Conservation (phyloP, 2,888 invertebrate genomes). For the Thecocarcelia acutangulata region DNA sequence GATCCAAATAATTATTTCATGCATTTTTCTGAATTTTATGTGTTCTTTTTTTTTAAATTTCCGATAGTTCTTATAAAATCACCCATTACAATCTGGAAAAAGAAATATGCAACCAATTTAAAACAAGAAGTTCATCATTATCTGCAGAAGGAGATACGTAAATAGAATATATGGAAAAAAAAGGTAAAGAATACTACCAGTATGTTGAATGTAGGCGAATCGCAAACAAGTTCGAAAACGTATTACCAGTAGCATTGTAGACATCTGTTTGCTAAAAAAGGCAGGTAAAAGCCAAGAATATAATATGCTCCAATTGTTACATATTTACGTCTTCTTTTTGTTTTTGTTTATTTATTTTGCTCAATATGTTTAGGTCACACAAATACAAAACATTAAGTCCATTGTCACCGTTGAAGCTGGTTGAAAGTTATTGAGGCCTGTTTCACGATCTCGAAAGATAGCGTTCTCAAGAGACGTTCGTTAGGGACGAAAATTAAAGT, state of each 20-base stretch:
- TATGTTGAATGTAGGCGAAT: constrained; percentile 25
- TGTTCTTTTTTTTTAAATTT: no score
- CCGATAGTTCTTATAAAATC: no score
- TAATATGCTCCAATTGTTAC: constrained; percentile 64
- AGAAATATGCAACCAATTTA: constrained; percentile 23
- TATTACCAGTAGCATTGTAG: constrained; percentile 55
- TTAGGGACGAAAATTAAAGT: no score
- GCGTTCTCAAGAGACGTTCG: no score
- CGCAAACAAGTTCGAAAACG: neutral
- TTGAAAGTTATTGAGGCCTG: no score
- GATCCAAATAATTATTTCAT: no score
- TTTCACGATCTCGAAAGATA: no score
- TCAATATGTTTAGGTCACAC: constrained; percentile 7
- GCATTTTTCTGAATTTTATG: no score
- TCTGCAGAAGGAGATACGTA: constrained; percentile 43
- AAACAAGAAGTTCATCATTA: constrained; percentile 60
- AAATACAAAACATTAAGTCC: neutral
- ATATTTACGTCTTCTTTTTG: constrained; percentile 15
- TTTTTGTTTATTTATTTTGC: neutral
- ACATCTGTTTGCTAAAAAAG: constrained; percentile 48
- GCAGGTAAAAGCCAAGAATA: constrained; percentile 1
- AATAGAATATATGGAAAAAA: neutral
- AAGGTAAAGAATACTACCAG: neutral
- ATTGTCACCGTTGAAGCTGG: no score
- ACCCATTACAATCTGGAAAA: neutral